Conservation (phyloP, 2,113 vertebrate genomes). For the Mirza zaza region DNA sequence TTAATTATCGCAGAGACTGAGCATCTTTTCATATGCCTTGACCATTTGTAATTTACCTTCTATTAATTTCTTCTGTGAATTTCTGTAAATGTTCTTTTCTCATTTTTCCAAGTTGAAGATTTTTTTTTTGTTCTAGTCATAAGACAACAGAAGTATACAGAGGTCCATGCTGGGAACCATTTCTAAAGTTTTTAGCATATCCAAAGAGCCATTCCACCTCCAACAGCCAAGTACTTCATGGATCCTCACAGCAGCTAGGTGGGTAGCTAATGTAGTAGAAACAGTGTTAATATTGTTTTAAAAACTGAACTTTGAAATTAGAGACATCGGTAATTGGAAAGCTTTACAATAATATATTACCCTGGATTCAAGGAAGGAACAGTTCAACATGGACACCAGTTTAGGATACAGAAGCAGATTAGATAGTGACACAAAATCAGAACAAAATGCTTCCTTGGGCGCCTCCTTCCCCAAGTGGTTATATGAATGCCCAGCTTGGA, state of each 20-base stretch:
- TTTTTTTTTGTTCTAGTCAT: background rate
- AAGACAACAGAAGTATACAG: background rate
- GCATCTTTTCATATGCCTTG: background rate
- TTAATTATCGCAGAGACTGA: background rate
- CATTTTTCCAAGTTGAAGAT: background rate
- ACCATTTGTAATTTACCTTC: background rate
- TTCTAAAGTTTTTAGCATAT: background rate
- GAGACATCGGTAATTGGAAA: background rate
- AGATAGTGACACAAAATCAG: background rate
- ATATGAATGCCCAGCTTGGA: background rate
- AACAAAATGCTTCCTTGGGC: background rate
- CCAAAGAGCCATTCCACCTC: background rate
- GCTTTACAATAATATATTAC: background rate
- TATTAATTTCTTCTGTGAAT: slow-evolving; percentile 7
- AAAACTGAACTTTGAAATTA: background rate
- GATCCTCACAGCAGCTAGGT: background rate
- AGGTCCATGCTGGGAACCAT: background rate
- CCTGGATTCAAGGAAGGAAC: background rate
- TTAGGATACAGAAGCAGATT: background rate
- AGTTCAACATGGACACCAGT: background rate
- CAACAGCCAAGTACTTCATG: no score
- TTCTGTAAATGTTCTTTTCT: background rate
- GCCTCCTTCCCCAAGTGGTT: no score
- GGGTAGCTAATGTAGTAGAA: background rate
- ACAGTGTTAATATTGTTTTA: background rate